Percentiles rank a stretch among this genome's conserved stretches.
Evolutionary conservation across 2,888 invertebrate genomes (phyloP).

Genomic region (Ariolimax columbianus): DNA sequence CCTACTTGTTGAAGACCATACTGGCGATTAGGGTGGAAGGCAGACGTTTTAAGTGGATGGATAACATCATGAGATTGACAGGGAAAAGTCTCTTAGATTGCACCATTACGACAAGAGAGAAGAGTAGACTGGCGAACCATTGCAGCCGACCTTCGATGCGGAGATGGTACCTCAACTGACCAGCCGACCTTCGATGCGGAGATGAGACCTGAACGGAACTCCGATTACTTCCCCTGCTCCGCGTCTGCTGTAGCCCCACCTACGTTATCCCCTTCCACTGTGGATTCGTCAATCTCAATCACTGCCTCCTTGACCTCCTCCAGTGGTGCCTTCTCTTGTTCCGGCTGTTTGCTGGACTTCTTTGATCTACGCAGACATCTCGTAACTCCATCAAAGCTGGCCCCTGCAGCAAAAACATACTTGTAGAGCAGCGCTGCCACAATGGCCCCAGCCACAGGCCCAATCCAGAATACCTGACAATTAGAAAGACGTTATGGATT

Average conservation of each 20-base stretch:
- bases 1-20: too few species aligned
- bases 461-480: conserved; percentile 72
- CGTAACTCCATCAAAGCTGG: conserved; percentile 59
- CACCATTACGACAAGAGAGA: too few species aligned
- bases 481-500: background rate
- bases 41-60: too few species aligned
- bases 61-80: too few species aligned
- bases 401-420: conserved; percentile 67
- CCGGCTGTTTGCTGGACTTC: conserved; percentile 26
- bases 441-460: conserved; percentile 66
- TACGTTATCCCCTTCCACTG: conserved; percentile 23
- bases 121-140: too few species aligned
- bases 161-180: too few species aligned
- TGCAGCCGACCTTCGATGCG: too few species aligned
- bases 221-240: conserved; percentile 32
- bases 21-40: too few species aligned
- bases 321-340: conserved; percentile 50
- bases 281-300: conserved; percentile 52
- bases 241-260: background rate
- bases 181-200: too few species aligned
- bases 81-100: too few species aligned
- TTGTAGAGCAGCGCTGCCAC: conserved; percentile 70
- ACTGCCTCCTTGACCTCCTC: conserved; percentile 51
- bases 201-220: too few species aligned
- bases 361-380: conserved; percentile 59